A percentile compares a stretch with the other conserved stretches of the same genome.
Evolutionary conservation across 2,113 vertebrate genomes (phyloP).

Genomic region (Vidua macroura): DNA sequence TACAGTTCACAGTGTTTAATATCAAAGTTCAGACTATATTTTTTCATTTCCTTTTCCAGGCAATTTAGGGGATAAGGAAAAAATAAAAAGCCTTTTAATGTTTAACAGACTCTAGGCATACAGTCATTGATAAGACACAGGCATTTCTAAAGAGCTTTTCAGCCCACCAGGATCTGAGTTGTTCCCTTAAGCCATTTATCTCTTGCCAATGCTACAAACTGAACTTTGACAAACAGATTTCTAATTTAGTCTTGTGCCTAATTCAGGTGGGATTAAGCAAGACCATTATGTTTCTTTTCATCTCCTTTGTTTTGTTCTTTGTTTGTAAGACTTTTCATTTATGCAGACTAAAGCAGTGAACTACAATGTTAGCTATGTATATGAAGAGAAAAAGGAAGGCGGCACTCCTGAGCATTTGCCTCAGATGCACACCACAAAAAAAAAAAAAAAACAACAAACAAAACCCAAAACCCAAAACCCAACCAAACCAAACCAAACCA

Average conservation of each 20-base stretch:
- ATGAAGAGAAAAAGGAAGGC: background rate
- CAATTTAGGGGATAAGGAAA: background rate
- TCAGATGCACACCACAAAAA: background rate
- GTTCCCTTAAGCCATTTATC: background rate
- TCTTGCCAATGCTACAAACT: background rate
- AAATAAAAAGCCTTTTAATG: background rate
- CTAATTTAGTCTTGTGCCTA: background rate
- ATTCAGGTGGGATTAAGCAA: background rate
- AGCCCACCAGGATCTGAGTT: background rate
- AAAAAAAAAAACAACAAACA: no score
- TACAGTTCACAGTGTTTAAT: background rate
- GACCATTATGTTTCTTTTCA: background rate
- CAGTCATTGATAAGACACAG: background rate
- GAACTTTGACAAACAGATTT: background rate
- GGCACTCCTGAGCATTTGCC: background rate
- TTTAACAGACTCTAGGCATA: background rate
- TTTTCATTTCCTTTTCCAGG: background rate
- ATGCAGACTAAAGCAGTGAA: background rate
- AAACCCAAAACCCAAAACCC: no score
- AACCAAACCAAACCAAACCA: no score
- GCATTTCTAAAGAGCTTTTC: background rate
- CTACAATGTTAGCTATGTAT: background rate
- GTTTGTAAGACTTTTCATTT: background rate
- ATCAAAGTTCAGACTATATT: slow-evolving; percentile 1
- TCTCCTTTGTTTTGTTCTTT: background rate